Evolutionary conservation across 2,797 vertebrate genomes (phyloP).

Genomic region (Rhincodon typus): DNA sequence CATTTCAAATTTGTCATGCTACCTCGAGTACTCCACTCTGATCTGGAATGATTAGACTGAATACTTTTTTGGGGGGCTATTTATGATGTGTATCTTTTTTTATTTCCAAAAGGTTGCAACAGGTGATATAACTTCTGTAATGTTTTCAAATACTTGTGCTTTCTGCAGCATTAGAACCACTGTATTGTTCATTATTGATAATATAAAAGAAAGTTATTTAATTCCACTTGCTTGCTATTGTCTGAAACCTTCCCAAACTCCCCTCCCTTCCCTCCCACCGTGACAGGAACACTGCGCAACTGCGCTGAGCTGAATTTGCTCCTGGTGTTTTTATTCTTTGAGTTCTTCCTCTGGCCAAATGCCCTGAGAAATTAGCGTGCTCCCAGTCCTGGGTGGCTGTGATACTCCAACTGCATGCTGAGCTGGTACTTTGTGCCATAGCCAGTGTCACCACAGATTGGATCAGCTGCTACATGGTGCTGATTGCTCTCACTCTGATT

Average conservation of each 20-base stretch:
- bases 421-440: neutral
- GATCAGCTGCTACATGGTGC: neutral
- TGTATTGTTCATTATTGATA: neutral
- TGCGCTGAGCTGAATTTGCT: neutral
- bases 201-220: conserved; percentile 24
- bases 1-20: conserved; percentile 29
- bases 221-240: conserved; percentile 29
- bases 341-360: neutral
- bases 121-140: conserved; percentile 26
- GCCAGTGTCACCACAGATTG: neutral
- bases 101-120: neutral
- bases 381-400: neutral
- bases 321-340: neutral
- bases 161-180: conserved; percentile 34
- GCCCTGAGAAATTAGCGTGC: too few relatives aligned
- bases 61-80: neutral
- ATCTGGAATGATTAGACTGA: neutral
- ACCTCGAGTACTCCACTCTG: conserved; percentile 19
- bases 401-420: neutral
- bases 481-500: neutral
- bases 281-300: neutral
- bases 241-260: neutral
- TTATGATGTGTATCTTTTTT: conserved; percentile 16
- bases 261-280: neutral
- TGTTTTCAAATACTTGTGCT: conserved; percentile 28